Conservation (phyloP, 2,888 invertebrate species). For the Drosophila monieri region DNA sequence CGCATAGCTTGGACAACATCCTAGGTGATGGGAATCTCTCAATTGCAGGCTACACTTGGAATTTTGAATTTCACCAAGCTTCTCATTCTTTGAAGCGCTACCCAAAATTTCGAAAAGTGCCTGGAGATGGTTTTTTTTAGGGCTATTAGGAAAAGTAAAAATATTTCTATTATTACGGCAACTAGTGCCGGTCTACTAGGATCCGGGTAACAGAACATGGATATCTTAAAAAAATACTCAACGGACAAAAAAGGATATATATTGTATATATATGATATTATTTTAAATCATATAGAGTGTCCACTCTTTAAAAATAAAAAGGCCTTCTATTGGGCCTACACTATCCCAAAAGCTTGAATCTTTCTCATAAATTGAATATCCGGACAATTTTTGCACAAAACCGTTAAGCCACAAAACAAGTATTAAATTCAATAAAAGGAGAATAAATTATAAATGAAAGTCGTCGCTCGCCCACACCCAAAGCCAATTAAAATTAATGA, state of each 20-base stretch:
- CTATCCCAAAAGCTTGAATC: too few species aligned
- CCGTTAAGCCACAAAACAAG: neutral
- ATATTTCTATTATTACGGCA: neutral
- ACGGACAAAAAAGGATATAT: too few species aligned
- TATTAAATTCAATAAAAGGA: conserved; percentile 31
- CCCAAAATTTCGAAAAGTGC: conserved; percentile 1
- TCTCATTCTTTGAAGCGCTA: neutral
- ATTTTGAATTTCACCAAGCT: conserved; percentile 31
- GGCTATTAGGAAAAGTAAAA: neutral
- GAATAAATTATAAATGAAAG: conserved; percentile 26
- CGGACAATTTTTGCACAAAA: neutral
- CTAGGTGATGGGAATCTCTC: neutral
- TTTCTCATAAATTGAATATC: too few species aligned
- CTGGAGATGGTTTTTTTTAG: neutral
- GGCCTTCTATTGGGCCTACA: too few species aligned
- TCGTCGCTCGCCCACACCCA: conserved; percentile 17
- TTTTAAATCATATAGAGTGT: too few species aligned
- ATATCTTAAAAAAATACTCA: too few species aligned
- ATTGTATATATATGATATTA: too few species aligned
- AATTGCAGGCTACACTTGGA: neutral
- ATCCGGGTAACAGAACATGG: neutral
- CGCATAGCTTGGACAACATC: conserved; percentile 22
- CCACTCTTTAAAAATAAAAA: too few species aligned
- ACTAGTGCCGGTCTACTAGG: neutral
- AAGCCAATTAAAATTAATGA: conserved; percentile 59